phyloP scores from a whole-genome alignment of 2,888 invertebrate species.

The Petrolisthes cinctipes region DNA sequence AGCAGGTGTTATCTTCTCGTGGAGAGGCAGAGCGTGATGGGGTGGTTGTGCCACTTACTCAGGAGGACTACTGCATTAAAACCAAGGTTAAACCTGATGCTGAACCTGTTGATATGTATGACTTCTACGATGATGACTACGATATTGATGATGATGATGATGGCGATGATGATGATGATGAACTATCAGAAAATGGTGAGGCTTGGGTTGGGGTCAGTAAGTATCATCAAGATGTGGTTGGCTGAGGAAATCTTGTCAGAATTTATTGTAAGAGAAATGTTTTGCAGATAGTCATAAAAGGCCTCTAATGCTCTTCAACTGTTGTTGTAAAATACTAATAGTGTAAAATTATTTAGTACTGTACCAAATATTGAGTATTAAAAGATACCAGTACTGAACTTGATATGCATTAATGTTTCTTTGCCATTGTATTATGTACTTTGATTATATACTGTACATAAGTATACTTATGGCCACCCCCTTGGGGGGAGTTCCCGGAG shows the following conservation, averaged over 20 bases:
- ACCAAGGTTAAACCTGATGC: slow-evolving; percentile 89
- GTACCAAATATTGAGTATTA: not conserved
- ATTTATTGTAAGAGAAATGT: not conserved
- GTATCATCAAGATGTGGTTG: no score
- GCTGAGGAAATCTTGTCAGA: not conserved
- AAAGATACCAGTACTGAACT: not conserved
- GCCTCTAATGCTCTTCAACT: not conserved
- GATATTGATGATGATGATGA: slow-evolving; percentile 72
- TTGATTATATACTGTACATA: not conserved
- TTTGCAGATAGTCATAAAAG: not conserved
- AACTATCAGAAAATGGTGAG: slow-evolving; percentile 65
- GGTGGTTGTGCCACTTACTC: slow-evolving; percentile 94
- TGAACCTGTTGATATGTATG: slow-evolving; percentile 89
- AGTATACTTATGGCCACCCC: no score
- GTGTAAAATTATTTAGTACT: not conserved
- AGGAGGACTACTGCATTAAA: slow-evolving; percentile 92
- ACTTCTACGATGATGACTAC: slow-evolving; percentile 96
- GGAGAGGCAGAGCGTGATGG: slow-evolving; percentile 96
- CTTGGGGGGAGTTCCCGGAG: no score
- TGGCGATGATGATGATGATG: slow-evolving; percentile 67
- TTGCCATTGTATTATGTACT: not conserved
- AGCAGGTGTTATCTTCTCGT: slow-evolving; percentile 95
- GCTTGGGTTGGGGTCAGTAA: slow-evolving; percentile 47
- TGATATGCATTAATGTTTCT: not conserved
- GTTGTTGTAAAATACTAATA: not conserved